Percentiles rank a stretch among this genome's conserved stretches.
phyloP scores from a whole-genome alignment of 2,888 invertebrate genomes.

The Leptura quadrifasciata region DNA sequence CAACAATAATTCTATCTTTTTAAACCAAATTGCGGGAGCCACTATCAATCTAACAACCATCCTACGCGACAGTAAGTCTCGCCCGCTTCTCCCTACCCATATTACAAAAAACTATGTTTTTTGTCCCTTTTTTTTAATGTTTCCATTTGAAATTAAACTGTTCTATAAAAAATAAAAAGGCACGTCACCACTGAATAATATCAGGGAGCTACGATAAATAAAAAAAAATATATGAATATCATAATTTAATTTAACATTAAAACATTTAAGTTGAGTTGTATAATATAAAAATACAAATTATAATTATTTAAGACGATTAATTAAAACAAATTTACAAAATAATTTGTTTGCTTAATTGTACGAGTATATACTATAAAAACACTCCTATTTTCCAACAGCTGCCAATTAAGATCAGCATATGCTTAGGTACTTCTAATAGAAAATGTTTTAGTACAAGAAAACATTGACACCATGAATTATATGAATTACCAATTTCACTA shows the following conservation, averaged over 20 bases:
- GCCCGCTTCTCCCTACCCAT: too few relatives aligned
- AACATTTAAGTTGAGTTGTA: background rate
- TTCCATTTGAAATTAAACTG: too few relatives aligned
- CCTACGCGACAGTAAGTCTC: too few relatives aligned
- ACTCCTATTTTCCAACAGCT: background rate
- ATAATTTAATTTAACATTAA: background rate
- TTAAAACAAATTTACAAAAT: background rate
- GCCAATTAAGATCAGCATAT: background rate
- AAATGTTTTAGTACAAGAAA: background rate
- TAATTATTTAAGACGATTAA: background rate
- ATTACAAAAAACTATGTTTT: too few relatives aligned
- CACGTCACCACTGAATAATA: too few relatives aligned
- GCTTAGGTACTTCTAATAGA: background rate
- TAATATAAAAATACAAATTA: constrained; percentile 23
- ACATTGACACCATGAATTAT: background rate
- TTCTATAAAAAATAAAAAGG: too few relatives aligned
- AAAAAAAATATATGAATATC: background rate
- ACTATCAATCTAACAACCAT: too few relatives aligned
- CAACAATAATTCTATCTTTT: too few relatives aligned
- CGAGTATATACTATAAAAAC: background rate
- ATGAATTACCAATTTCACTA: background rate
- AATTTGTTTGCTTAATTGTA: constrained; percentile 8
- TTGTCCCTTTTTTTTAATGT: too few relatives aligned
- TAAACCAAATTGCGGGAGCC: too few relatives aligned
- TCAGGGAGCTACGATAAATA: background rate